Conservation (phyloP, 2,888 invertebrate genomes). For the Lasioglossum leucozonium region DNA sequence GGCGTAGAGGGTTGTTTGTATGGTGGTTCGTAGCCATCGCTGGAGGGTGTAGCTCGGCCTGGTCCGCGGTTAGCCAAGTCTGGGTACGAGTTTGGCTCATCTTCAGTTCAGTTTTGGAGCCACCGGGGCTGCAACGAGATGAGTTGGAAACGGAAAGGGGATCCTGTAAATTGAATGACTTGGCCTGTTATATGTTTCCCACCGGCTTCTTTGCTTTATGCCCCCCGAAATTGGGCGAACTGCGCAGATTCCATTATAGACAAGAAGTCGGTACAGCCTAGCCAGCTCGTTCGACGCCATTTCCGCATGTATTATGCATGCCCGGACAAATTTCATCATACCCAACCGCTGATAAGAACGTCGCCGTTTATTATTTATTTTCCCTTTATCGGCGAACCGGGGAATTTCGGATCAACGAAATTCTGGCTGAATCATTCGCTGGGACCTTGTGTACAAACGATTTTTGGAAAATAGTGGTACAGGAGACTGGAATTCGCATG, state of each 20-base stretch:
- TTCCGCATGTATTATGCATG: slow-evolving; percentile 81
- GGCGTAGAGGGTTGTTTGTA: neutral
- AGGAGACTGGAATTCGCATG: too few species aligned
- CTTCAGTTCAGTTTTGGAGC: slow-evolving; percentile 77
- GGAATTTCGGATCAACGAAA: slow-evolving; percentile 22
- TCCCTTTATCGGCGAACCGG: slow-evolving; percentile 39
- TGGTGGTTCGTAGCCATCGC: slow-evolving; percentile 64
- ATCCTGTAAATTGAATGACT: slow-evolving; percentile 83
- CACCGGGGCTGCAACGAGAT: slow-evolving; percentile 57
- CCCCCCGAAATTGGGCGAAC: slow-evolving; percentile 78
- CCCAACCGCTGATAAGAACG: slow-evolving; percentile 68
- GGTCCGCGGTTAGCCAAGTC: slow-evolving; percentile 79
- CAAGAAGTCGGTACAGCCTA: slow-evolving; percentile 78
- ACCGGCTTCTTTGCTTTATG: slow-evolving; percentile 78
- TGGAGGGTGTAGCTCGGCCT: slow-evolving; percentile 54
- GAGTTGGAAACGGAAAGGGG: slow-evolving; percentile 60
- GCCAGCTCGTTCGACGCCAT: slow-evolving; percentile 76
- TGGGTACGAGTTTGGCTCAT: slow-evolving; percentile 80
- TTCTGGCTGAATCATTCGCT: neutral
- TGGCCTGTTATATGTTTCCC: slow-evolving; percentile 80
- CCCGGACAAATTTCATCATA: slow-evolving; percentile 81
- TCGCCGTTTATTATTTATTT: slow-evolving; percentile 64
- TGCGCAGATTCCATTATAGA: slow-evolving; percentile 83
- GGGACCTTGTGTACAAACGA: neutral
- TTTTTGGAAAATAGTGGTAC: neutral